These are phyloP conservation scores for Hiodon alosoides DNA, from an alignment of 2,113 vertebrate species.

Conservation along the genomic window DNA sequence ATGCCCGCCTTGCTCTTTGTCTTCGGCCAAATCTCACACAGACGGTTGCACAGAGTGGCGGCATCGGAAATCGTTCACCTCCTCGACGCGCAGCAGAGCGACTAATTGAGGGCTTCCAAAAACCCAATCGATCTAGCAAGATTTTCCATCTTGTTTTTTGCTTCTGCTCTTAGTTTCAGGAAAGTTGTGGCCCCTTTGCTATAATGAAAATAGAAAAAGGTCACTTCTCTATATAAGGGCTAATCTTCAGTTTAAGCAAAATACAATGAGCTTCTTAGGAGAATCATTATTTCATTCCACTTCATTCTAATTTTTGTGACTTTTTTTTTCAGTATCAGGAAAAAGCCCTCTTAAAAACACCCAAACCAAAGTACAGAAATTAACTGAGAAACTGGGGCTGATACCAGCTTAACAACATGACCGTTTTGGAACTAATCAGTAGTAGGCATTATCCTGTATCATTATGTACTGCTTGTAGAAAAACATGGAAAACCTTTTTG, in stretches of 20 bases:
- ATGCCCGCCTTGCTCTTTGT: neutral
- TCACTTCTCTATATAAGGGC: neutral
- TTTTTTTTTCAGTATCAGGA: neutral
- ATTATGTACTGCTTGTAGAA: slow-evolving; percentile 24
- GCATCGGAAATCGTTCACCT: neutral
- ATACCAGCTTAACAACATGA: slow-evolving; percentile 53
- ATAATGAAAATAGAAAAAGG: neutral
- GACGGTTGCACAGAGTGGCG: neutral
- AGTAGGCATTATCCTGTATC: slow-evolving; percentile 25
- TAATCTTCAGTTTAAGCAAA: neutral
- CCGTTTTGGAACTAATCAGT: slow-evolving; percentile 54
- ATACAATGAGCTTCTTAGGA: neutral
- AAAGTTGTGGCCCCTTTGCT: neutral
- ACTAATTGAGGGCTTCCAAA: neutral
- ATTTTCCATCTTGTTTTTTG: neutral
- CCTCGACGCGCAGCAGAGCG: neutral
- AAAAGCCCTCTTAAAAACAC: neutral
- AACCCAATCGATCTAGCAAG: neutral
- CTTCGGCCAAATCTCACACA: neutral
- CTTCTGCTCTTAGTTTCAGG: neutral
- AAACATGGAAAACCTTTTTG: neutral
- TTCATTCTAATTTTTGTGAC: neutral
- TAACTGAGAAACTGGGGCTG: slow-evolving; percentile 36
- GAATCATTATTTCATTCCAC: neutral
- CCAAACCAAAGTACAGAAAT: neutral